Percentiles rank a stretch among this genome's conserved stretches.
phyloP scores from a whole-genome alignment of 2,888 invertebrate species.

The Hypolimnas misippus region DNA sequence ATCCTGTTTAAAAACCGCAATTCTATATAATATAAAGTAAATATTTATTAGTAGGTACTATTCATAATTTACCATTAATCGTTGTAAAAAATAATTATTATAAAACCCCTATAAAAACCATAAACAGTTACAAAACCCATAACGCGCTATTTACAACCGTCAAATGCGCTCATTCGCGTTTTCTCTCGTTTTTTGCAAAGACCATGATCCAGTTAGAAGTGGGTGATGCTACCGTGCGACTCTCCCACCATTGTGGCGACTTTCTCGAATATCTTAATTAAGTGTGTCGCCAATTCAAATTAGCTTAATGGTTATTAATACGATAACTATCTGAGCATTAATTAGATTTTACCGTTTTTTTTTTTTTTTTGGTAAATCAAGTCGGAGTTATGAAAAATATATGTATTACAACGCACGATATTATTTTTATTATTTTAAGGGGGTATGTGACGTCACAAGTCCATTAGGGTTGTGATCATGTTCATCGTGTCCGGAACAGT shows the following conservation, averaged over 20 bases:
- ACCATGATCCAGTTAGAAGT: conserved; percentile 69
- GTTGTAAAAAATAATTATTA: background rate
- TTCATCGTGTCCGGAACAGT: too few species aligned
- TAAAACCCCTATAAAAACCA: background rate
- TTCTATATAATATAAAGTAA: too few species aligned
- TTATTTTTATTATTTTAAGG: background rate
- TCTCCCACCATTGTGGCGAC: conserved; percentile 69
- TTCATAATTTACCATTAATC: too few species aligned
- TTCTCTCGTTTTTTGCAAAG: conserved; percentile 42
- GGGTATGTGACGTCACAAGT: too few species aligned
- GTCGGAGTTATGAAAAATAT: background rate
- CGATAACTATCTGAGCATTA: conserved; percentile 37
- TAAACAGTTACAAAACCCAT: conserved; percentile 17
- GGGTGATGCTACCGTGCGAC: conserved; percentile 73
- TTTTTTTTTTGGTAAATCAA: background rate
- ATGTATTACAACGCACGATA: background rate
- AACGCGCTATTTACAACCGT: conserved; percentile 19
- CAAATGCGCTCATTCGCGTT: conserved; percentile 31
- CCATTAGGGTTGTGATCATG: too few species aligned
- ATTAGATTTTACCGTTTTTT: conserved; percentile 36
- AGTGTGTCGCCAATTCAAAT: conserved; percentile 76
- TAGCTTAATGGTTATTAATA: conserved; percentile 68
- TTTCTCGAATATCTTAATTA: conserved; percentile 80
- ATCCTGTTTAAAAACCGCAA: too few species aligned
- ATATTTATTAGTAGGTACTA: too few species aligned